These are phyloP conservation scores for Epizoanthus scotinus DNA, from an alignment of 92 coral and sea anemone species.

Conservation along the genomic window DNA sequence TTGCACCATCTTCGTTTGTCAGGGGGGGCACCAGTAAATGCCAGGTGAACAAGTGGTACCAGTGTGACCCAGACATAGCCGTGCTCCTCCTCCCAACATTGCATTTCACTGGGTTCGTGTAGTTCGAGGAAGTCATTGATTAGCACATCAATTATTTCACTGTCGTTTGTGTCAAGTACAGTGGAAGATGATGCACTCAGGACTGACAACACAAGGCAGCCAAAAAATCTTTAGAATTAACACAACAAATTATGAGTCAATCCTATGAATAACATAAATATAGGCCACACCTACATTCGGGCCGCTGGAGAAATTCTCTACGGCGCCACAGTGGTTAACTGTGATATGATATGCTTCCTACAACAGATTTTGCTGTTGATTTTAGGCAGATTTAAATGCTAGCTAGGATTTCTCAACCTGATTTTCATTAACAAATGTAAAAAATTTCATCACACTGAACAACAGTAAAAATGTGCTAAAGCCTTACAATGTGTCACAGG, in stretches of 20 bases:
- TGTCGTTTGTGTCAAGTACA: conserved; percentile 32
- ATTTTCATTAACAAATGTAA: no score
- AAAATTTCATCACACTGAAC: no score
- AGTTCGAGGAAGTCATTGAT: conserved; percentile 58
- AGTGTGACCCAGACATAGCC: conserved; percentile 87
- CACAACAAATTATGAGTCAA: background rate
- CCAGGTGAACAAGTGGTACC: conserved; percentile 74
- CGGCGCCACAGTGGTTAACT: no score
- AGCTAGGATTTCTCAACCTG: no score
- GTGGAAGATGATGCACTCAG: conserved; percentile 55
- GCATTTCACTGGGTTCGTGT: conserved; percentile 60
- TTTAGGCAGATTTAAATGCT: no score
- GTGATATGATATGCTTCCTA: no score
- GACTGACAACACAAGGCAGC: conserved; percentile 69
- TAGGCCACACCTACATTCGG: no score
- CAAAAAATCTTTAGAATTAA: conserved; percentile 64
- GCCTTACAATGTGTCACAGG: no score
- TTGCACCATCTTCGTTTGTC: background rate
- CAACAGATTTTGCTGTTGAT: no score
- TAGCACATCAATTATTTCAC: conserved; percentile 50
- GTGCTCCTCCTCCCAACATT: conserved; percentile 55
- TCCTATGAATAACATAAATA: background rate
- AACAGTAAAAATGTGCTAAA: no score
- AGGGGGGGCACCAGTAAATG: conserved; percentile 70
- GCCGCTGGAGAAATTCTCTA: no score